Evolutionary conservation across 1,140 invertebrate genomes (phyloP).

Genomic region (Bombus confusus): DNA sequence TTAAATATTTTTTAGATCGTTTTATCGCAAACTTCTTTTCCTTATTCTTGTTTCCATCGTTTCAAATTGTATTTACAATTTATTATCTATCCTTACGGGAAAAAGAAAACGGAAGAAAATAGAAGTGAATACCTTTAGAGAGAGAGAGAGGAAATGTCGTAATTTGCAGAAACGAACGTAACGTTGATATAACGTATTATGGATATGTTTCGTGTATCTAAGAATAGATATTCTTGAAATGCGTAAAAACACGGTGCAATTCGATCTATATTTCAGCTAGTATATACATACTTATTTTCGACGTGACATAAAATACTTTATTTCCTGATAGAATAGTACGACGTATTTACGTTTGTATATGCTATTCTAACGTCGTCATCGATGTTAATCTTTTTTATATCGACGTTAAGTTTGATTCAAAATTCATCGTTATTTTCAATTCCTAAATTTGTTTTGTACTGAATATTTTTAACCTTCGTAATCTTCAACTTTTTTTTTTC

Average conservation of each 20-base stretch:
- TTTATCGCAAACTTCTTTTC: not conserved
- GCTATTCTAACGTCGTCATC: not conserved
- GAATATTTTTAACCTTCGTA: not conserved
- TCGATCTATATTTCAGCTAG: not conserved
- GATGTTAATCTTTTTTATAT: not conserved
- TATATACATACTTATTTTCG: not conserved
- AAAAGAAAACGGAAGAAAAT: not conserved
- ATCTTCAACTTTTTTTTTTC: not conserved
- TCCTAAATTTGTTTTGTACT: not conserved
- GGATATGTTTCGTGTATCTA: not conserved
- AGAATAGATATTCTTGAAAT: slow-evolving; percentile 12
- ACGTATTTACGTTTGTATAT: not conserved
- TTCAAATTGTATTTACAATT: not conserved
- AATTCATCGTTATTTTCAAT: not conserved
- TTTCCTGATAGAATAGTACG: not conserved
- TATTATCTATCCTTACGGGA: not conserved
- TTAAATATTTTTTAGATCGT: not conserved
- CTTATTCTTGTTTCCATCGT: not conserved
- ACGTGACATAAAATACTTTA: not conserved
- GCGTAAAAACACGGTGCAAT: not conserved
- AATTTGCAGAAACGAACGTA: not conserved
- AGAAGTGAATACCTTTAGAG: not conserved
- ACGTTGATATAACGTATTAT: slow-evolving; percentile 7
- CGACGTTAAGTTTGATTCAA: too few species aligned
- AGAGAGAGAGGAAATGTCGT: not conserved